Percentiles rank a stretch among this genome's conserved stretches.
phyloP scores from a whole-genome alignment of 2,888 invertebrate species.

The Halocaridina rubra region DNA sequence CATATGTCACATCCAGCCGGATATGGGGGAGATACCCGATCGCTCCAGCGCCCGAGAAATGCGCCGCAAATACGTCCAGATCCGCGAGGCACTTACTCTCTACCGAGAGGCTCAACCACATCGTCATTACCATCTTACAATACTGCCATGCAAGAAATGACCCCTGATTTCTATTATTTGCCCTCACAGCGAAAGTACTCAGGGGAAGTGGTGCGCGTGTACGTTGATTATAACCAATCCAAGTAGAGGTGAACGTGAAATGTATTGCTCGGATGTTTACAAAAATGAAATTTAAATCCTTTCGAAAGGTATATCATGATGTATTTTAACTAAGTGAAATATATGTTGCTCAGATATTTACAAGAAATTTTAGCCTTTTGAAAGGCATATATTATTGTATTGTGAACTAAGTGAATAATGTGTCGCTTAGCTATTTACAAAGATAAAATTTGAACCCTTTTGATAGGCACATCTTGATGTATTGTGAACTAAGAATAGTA shows the following conservation, averaged over 20 bases:
- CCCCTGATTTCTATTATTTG: conserved; percentile 95
- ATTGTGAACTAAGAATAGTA: too few species aligned
- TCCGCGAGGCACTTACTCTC: conserved; percentile 76
- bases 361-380: too few species aligned
- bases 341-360: too few species aligned
- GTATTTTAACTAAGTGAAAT: too few species aligned
- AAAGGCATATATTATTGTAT: too few species aligned
- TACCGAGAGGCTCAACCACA: conserved; percentile 75
- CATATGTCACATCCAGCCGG: conserved; percentile 28
- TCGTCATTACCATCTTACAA: conserved; percentile 39
- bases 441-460: too few species aligned
- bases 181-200: conserved; percentile 93
- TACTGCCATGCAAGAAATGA: conserved; percentile 69
- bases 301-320: too few species aligned
- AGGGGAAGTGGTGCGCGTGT: conserved; percentile 87
- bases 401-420: too few species aligned
- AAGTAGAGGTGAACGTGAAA: conserved; percentile 15
- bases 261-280: too few species aligned
- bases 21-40: conserved; percentile 73
- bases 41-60: conserved; percentile 74
- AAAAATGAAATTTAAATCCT: too few species aligned
- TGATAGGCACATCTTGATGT: too few species aligned
- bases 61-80: conserved; percentile 67
- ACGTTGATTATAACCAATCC: conserved; percentile 81
- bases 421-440: too few species aligned